Conservation (phyloP, 2,113 vertebrate genomes). For the Hippocampus zosterae region DNA sequence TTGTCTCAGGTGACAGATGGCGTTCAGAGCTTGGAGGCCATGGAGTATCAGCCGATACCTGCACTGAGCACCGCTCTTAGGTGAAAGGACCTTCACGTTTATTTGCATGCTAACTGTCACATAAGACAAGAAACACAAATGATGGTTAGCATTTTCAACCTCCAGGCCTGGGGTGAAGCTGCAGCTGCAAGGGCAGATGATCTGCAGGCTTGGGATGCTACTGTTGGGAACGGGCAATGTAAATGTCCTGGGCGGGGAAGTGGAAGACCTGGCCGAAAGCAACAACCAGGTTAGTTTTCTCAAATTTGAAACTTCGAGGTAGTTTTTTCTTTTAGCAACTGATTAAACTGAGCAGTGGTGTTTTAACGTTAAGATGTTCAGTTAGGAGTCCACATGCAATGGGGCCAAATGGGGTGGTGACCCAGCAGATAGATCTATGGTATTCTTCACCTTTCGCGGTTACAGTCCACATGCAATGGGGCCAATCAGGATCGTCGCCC, state of each 20-base stretch:
- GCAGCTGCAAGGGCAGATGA: constrained; percentile 80
- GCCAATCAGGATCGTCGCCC: too few relatives aligned
- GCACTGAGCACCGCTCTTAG: constrained; percentile 68
- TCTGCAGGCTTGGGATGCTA: constrained; percentile 85
- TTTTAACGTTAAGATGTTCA: neutral
- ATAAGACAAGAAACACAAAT: neutral
- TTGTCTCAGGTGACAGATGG: constrained; percentile 84
- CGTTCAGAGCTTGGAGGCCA: constrained; percentile 84
- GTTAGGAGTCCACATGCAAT: too few relatives aligned
- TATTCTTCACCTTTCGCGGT: too few relatives aligned
- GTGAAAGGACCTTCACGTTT: constrained; percentile 19
- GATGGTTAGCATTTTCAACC: neutral
- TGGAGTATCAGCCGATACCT: constrained; percentile 87
- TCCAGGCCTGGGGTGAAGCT: constrained; percentile 85
- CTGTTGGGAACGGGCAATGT: constrained; percentile 86
- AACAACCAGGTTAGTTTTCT: constrained; percentile 63
- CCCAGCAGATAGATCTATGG: too few relatives aligned
- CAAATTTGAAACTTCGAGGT: neutral
- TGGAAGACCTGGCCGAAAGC: constrained; percentile 79
- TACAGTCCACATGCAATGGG: too few relatives aligned
- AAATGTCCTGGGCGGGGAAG: constrained; percentile 87
- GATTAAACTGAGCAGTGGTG: neutral
- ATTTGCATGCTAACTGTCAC: neutral
- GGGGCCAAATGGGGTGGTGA: too few relatives aligned
- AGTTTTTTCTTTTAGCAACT: neutral